These are phyloP conservation scores for Rhagologus leucostigma DNA, from an alignment of 2,113 vertebrate genomes.

Conservation along the genomic window DNA sequence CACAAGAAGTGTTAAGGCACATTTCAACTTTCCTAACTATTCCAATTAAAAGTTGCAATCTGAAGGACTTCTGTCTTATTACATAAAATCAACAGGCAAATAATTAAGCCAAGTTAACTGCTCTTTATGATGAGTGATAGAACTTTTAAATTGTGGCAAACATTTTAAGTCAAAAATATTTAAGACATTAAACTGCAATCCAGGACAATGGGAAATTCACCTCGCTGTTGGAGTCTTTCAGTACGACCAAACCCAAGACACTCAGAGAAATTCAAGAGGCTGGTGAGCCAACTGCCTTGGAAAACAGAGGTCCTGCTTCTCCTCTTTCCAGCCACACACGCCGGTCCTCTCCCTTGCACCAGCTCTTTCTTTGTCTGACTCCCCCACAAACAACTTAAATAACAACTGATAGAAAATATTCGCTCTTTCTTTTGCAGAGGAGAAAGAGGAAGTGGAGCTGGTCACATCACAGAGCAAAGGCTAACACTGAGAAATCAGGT, in stretches of 20 bases:
- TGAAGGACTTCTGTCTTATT: background rate
- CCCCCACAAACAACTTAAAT: background rate
- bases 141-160: background rate
- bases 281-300: background rate
- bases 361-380: background rate
- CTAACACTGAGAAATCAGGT: background rate
- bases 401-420: background rate
- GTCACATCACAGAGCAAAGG: background rate
- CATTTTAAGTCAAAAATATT: background rate
- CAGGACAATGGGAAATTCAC: background rate
- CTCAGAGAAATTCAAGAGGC: background rate
- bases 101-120: background rate
- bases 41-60: background rate
- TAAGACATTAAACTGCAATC: background rate
- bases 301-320: background rate
- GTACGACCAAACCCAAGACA: background rate
- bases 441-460: background rate
- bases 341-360: background rate
- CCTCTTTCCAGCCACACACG: fast-evolving
- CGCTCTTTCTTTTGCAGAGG: background rate
- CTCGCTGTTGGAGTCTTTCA: background rate
- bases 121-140: background rate
- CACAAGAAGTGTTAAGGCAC: background rate
- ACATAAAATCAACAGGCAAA: background rate
- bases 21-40: background rate